Conservation (phyloP, 2,113 vertebrate genomes). For the Uria aalge region DNA sequence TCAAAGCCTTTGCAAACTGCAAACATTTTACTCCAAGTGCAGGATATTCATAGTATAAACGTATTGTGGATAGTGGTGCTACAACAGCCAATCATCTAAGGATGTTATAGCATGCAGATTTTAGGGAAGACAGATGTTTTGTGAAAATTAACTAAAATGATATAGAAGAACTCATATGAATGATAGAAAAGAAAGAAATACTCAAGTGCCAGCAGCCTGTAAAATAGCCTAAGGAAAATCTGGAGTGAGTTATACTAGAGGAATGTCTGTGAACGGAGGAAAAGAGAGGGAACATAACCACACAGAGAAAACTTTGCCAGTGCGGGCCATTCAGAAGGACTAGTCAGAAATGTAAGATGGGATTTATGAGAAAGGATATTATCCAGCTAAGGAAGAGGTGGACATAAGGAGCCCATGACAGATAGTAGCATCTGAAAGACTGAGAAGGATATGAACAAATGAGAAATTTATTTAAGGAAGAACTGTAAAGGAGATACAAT, state of each 20-base stretch:
- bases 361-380: neutral
- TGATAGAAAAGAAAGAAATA: neutral
- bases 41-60: neutral
- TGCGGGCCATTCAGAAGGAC: neutral
- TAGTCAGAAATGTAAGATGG: neutral
- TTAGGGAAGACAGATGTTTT: neutral
- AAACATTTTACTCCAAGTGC: neutral
- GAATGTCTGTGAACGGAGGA: constrained; percentile 6
- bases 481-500: neutral
- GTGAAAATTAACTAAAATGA: neutral
- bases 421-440: neutral
- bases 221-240: constrained; percentile 26
- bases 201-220: neutral
- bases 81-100: neutral
- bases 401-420: neutral
- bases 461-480: neutral
- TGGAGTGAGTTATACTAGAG: constrained; percentile 1
- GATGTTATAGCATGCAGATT: neutral
- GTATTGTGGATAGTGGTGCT: neutral
- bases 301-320: neutral
- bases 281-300: neutral
- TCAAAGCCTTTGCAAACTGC: neutral
- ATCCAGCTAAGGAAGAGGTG: neutral
- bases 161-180: neutral
- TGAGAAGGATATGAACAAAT: neutral